Conservation (phyloP, 2,888 invertebrate genomes). For the Chouioia cunea region DNA sequence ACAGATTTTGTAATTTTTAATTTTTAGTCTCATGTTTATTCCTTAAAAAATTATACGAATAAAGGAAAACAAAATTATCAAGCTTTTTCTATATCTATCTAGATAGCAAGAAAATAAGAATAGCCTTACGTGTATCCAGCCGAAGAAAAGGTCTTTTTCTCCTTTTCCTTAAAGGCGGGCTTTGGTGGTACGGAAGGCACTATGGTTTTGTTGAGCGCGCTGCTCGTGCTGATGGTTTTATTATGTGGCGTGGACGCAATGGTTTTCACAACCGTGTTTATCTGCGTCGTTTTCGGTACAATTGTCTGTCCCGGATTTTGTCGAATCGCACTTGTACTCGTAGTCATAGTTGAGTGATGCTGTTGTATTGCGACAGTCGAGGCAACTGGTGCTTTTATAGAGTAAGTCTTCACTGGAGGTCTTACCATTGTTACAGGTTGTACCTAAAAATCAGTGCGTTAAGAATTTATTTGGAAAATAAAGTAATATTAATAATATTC, state of each 20-base stretch:
- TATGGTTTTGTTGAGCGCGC: conserved; percentile 71
- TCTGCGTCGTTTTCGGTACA: conserved; percentile 44
- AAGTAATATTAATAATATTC: neutral
- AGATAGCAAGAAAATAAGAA: neutral
- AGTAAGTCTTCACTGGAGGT: conserved; percentile 57
- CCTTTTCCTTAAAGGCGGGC: conserved; percentile 81
- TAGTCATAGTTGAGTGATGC: conserved; percentile 57
- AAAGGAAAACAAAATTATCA: conserved; percentile 6
- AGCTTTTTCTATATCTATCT: neutral
- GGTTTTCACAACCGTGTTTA: conserved; percentile 64
- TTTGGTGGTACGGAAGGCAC: conserved; percentile 72
- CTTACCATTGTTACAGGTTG: conserved; percentile 65
- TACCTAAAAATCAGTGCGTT: conserved; percentile 53
- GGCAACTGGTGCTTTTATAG: conserved; percentile 61
- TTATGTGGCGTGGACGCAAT: conserved; percentile 58
- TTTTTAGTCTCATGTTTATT: no score
- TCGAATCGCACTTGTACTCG: conserved; percentile 33
- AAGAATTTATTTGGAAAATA: neutral
- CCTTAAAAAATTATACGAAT: no score
- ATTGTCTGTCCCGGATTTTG: conserved; percentile 55
- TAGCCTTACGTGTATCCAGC: conserved; percentile 69
- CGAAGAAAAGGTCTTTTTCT: conserved; percentile 78
- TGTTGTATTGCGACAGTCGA: conserved; percentile 58
- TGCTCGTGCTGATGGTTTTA: conserved; percentile 63
- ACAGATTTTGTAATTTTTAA: no score